Percentiles rank a stretch among this genome's conserved stretches.
Conservation (phyloP, 2,888 invertebrate species). For the Mythimna pallens region DNA sequence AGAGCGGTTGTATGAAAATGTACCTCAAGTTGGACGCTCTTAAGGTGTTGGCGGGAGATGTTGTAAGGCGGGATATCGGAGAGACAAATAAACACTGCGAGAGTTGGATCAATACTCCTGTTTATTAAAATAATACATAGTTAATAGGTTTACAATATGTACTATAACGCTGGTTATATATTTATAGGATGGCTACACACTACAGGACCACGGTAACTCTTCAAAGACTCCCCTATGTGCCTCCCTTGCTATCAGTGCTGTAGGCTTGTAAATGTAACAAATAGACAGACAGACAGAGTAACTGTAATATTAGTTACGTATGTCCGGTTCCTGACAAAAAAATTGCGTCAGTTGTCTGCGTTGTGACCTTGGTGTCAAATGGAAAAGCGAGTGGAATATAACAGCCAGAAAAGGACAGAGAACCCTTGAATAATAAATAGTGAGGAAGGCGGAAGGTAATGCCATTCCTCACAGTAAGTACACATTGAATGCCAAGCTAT, state of each 20-base stretch:
- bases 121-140: too few species aligned
- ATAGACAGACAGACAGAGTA: background rate
- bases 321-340: conserved; percentile 8
- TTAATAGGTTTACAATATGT: too few species aligned
- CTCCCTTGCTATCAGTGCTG: background rate
- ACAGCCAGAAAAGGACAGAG: conserved; percentile 29
- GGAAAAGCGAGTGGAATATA: conserved; percentile 16
- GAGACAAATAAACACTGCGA: too few species aligned
- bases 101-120: too few species aligned
- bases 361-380: conserved; percentile 31
- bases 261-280: background rate
- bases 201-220: too few species aligned
- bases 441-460: conserved; percentile 49
- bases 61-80: too few species aligned
- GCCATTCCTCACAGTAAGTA: conserved; percentile 48
- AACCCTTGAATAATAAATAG: conserved; percentile 52
- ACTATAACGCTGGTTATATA: too few species aligned
- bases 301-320: background rate
- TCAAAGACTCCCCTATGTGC: too few species aligned
- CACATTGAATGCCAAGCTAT: conserved; percentile 52
- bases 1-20: too few species aligned
- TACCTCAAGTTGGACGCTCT: too few species aligned
- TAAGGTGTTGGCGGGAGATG: too few species aligned
- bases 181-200: too few species aligned
- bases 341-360: conserved; percentile 9